These are phyloP conservation scores for Centrocercus urophasianus DNA, from an alignment of 2,113 vertebrate species.

Conservation along the genomic window DNA sequence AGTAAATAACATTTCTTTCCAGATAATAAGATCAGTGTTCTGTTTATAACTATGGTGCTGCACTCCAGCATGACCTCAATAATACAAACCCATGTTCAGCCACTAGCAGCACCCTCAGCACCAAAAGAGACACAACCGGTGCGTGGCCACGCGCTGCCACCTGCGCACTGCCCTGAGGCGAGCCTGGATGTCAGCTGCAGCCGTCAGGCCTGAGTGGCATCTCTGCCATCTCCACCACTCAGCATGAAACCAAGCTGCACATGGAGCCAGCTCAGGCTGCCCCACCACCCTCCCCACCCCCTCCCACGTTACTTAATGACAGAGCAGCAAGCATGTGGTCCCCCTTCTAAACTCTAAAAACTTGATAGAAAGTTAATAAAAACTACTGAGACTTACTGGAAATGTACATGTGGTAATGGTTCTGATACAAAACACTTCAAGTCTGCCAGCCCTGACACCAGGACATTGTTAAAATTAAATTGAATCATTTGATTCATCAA, in stretches of 20 bases:
- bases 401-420: neutral
- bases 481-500: neutral
- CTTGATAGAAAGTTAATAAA: slow-evolving; percentile 15
- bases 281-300: neutral
- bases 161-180: neutral
- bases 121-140: rapidly evolving
- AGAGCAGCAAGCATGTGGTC: neutral
- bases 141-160: neutral
- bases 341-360: neutral
- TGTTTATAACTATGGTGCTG: neutral
- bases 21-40: neutral
- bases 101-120: neutral
- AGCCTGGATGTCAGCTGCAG: neutral
- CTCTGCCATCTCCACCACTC: neutral
- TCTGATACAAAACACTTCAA: neutral
- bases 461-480: neutral
- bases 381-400: slow-evolving; percentile 9
- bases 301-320: neutral
- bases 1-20: neutral
- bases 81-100: neutral
- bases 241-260: neutral
- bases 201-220: neutral
- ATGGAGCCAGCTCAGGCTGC: neutral
- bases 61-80: neutral
- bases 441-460: neutral